Evolutionary conservation across 2,797 vertebrate genomes (phyloP), one percentile per base, ranked within the genome.

Genomic region (Cercopithecus hamlyni): DNA sequence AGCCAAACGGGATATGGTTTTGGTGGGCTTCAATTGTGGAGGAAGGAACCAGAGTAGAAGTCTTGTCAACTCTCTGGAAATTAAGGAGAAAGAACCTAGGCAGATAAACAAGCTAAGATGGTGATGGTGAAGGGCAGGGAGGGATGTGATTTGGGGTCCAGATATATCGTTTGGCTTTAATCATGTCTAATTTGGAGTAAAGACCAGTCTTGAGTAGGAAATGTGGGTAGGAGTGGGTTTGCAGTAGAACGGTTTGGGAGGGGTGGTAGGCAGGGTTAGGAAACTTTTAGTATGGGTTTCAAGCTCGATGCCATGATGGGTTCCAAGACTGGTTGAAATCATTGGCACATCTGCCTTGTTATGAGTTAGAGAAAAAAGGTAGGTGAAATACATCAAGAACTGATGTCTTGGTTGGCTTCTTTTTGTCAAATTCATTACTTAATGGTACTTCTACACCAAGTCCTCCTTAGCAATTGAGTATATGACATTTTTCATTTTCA

Each of bases 371-470:
- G 36, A 76, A 75, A 77, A 90, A 95, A 92, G 15, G 27, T 76
- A 7, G 24, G 19, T 80, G 57, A 92, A 83, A 88, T 86, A 86
- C 90, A 95, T 84, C 26, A 86, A 95, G n/a, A 93, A 11, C 10
- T 87, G 14, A 73, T 93, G 22, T 72, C 26, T 55, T 86, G 30
- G 10, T 92, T 93, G 33, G 3, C 43, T 89, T 90, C 4, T 93
- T 92, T 79, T 86, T 76, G 45, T 89, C 30, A 94, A 82, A 75
- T 92, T 88, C 20, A 26, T 80, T 90, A 88, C 93, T 92, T 43
- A 88, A 11, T 85, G 48, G 22, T 84, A 88, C 20, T 61, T 90
- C 80, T 14, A 58, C 2, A 76, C 45, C 12, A 72, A 93, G 22
- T 52, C 33, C 55, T 85, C 88, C 79, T 48, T 96, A 75, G n/a